A percentile compares a stretch with the other conserved stretches of the same genome.
These are phyloP conservation scores for Cydia splendana DNA, from an alignment of 1,140 invertebrate genomes.

Conservation along the genomic window DNA sequence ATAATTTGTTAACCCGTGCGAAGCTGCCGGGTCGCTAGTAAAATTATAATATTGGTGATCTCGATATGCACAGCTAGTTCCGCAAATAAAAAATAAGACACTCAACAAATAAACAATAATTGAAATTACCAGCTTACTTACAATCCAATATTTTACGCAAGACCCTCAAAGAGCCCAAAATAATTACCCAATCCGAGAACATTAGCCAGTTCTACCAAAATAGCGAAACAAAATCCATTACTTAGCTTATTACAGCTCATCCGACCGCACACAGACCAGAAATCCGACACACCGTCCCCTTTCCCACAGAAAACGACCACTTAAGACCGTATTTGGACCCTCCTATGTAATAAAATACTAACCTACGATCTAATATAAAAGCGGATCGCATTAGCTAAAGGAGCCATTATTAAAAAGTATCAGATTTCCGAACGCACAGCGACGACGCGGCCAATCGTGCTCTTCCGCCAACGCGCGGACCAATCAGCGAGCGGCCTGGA, in stretches of 20 bases:
- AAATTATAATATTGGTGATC: too few species aligned
- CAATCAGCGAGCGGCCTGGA: conserved; percentile 56
- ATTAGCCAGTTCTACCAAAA: conserved; percentile 13
- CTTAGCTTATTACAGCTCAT: conserved; percentile 48
- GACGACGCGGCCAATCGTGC: conserved; percentile 59
- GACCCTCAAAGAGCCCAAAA: neutral
- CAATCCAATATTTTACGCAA: neutral
- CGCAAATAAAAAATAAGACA: too few species aligned
- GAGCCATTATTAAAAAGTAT: conserved; percentile 80
- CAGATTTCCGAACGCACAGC: conserved; percentile 70
- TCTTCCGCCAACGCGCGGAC: conserved; percentile 47
- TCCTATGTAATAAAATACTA: conserved; percentile 76
- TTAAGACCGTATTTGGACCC: conserved; percentile 63
- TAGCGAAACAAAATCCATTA: conserved; percentile 26
- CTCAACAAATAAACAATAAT: too few species aligned
- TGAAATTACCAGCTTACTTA: too few species aligned
- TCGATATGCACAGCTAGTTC: too few species aligned
- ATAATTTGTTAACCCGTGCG: too few species aligned
- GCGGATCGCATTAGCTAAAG: conserved; percentile 76
- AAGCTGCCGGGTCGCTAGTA: too few species aligned
- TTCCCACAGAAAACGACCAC: conserved; percentile 58
- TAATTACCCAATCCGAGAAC: neutral
- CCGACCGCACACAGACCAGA: conserved; percentile 47
- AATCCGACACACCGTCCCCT: conserved; percentile 50
- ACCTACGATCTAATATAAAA: conserved; percentile 68